Evolutionary conservation across 1,140 invertebrate species (phyloP), one percentile per base, ranked within the genome.

Genomic region (Orchesella cincta): DNA sequence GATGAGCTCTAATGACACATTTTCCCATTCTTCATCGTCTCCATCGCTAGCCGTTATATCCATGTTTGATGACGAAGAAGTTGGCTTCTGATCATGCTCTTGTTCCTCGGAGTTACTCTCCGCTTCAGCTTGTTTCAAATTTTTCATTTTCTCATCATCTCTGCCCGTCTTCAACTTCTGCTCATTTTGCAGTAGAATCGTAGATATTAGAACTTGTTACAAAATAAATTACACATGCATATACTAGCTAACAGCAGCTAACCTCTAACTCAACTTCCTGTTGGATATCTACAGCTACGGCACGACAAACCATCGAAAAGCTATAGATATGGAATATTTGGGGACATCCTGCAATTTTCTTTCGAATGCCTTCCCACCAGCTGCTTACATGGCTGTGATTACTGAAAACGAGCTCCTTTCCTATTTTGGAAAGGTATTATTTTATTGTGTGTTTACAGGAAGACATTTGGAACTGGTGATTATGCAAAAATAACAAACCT

Each of bases 1-100:
- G 76, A 93, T 92, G 80, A 91, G 90, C 83, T 97, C 94, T 78
- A 92, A 89, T 20, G 93, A 93, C 26, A 96, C 88, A 76, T 91
- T 91, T 85, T 96, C 94, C 93, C 92, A 96, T 34, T 91, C 89
- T 73, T 80, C 81, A 14, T 82, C 80, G 33, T 83, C 82, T 26
- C 67, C 74, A 12, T 82, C 73, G 23, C 76, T 71, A 28, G 36
- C 54, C 16, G 78, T 76, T 29, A 81, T 71, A 75, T 64, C 71
- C 34, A 23, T n/a, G 29, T 76, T 51, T 57, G 29, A 1, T 51
- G 12, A 14, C 46, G 12, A 12, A 51, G 46, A 51, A 51, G n/a
- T n/a, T n/a, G n/a, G n/a, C n/a, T n/a, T n/a, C n/a, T n/a, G n/a
- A n/a, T n/a, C n/a, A n/a, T n/a, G n/a, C n/a, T n/a, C n/a, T n/a